These are phyloP conservation scores for Chelonus formosanus DNA, from an alignment of 2,888 invertebrate species.

Conservation along the genomic window DNA sequence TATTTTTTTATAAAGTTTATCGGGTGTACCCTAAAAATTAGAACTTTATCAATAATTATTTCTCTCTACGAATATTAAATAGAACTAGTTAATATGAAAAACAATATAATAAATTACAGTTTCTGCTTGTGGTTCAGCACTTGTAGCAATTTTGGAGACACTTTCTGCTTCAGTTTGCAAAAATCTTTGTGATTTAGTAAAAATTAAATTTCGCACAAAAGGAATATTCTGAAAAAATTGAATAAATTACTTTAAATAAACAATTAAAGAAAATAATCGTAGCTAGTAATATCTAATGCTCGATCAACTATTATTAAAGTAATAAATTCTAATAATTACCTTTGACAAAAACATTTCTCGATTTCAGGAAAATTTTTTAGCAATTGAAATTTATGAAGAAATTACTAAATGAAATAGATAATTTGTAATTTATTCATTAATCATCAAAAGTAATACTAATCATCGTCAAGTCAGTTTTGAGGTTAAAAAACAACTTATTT, in stretches of 20 bases:
- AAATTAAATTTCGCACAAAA: too few species aligned
- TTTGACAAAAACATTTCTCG: constrained; percentile 36
- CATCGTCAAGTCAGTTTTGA: too few species aligned
- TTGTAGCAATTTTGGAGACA: too few species aligned
- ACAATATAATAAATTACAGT: background rate
- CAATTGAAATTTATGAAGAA: background rate
- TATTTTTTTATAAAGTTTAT: constrained; percentile 83
- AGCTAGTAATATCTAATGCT: background rate
- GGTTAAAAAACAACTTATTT: too few species aligned
- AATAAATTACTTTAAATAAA: background rate
- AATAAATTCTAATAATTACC: constrained; percentile 27
- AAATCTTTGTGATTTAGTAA: too few species aligned
- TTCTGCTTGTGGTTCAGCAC: too few species aligned
- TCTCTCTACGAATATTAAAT: background rate
- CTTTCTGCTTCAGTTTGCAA: too few species aligned
- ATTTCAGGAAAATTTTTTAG: background rate
- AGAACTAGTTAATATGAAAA: background rate
- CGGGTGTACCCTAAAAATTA: constrained; percentile 59
- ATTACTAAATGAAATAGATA: too few species aligned
- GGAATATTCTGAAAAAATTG: too few species aligned
- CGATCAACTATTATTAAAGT: constrained; percentile 6
- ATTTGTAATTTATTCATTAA: too few species aligned
- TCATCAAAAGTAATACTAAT: too few species aligned
- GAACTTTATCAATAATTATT: background rate
- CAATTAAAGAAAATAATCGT: constrained; percentile 1